A percentile compares a stretch with the other conserved stretches of the same genome.
Conservation (phyloP, 2,888 invertebrate genomes). For the Pammene fasciana region DNA sequence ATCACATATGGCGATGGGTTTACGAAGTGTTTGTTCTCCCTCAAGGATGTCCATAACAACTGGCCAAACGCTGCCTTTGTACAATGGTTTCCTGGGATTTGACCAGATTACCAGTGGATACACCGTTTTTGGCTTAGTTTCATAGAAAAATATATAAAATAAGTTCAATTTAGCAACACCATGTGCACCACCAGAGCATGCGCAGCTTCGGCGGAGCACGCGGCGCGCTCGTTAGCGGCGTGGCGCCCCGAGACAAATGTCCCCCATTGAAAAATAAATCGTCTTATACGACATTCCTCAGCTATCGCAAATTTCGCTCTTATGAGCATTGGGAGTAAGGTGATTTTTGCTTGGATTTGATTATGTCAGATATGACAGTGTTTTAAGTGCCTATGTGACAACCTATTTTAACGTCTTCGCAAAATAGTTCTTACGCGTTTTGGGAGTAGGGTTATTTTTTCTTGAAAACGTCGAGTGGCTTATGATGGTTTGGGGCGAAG, state of each 20-base stretch:
- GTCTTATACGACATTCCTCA: neutral
- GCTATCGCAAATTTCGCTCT: neutral
- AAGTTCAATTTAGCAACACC: slow-evolving; percentile 17
- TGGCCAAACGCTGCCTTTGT: too few species aligned
- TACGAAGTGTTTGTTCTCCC: too few species aligned
- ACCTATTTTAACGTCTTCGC: slow-evolving; percentile 43
- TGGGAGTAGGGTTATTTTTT: neutral
- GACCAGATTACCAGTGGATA: too few species aligned
- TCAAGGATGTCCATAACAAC: too few species aligned
- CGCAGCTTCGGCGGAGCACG: slow-evolving; percentile 26
- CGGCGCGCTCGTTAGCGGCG: slow-evolving; percentile 56
- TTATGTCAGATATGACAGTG: neutral
- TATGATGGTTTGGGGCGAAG: neutral
- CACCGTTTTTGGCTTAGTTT: neutral
- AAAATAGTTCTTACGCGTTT: neutral
- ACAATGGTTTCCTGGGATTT: too few species aligned
- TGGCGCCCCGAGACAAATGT: slow-evolving; percentile 62
- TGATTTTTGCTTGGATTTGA: neutral
- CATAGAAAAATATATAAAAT: neutral
- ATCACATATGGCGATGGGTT: too few species aligned
- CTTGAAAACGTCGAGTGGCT: neutral
- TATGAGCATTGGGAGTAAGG: neutral
- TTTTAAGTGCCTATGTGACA: slow-evolving; percentile 46
- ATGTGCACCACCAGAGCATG: slow-evolving; percentile 18
- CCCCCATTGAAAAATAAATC: slow-evolving; percentile 9